These are phyloP conservation scores for Aphis gossypii DNA, from an alignment of 1,140 invertebrate species.

Conservation along the genomic window DNA sequence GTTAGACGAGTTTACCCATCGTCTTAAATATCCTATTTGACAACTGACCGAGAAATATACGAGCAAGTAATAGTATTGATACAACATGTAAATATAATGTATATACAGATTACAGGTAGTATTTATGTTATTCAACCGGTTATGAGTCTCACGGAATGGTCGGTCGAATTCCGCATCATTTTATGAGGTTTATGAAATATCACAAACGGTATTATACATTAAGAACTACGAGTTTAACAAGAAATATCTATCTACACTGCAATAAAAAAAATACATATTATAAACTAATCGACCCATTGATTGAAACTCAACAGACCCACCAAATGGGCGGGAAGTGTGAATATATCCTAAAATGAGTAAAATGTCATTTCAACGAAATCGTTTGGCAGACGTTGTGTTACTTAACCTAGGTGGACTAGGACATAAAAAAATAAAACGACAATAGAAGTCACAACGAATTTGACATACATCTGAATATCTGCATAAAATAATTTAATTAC, in stretches of 20 bases:
- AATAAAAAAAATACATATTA: not conserved
- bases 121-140: constrained; percentile 31
- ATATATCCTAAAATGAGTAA: not conserved
- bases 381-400: not conserved
- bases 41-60: not conserved
- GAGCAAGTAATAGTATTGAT: not conserved
- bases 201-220: not conserved
- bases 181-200: not conserved
- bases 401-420: too few species aligned
- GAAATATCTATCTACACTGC: not conserved
- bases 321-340: too few species aligned
- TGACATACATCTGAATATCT: too few species aligned
- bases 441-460: too few species aligned
- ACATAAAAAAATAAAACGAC: too few species aligned
- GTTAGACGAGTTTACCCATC: not conserved
- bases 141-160: not conserved
- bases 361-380: not conserved
- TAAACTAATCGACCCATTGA: not conserved
- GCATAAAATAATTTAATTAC: not conserved
- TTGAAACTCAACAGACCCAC: not conserved
- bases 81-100: not conserved
- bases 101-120: not conserved
- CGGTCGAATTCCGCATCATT: not conserved
- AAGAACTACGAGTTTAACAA: not conserved
- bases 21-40: constrained; percentile 24